phyloP scores from a whole-genome alignment of 2,888 invertebrate species.

The Machimus rusticus region DNA sequence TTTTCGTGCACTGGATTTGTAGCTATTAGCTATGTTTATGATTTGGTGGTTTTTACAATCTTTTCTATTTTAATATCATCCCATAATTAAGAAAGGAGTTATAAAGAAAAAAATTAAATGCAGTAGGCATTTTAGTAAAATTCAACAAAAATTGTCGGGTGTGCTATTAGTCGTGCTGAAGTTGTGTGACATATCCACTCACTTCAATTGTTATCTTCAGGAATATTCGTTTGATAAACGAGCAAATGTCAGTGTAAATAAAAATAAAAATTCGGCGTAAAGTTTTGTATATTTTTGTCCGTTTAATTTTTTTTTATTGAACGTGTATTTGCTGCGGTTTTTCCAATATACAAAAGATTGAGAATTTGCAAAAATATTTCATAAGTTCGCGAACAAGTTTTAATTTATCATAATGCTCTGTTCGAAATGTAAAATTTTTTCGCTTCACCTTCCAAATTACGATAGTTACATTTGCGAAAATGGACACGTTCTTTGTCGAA shows the following conservation, averaged over 20 bases:
- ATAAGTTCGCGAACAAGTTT: not conserved
- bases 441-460: conserved; percentile 45
- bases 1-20: no score
- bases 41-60: no score
- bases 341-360: not conserved
- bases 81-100: no score
- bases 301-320: not conserved
- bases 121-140: not conserved
- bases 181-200: not conserved
- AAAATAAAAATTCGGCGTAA: conserved; percentile 36
- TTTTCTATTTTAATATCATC: no score
- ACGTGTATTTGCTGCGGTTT: conserved; percentile 14
- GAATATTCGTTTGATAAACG: conserved; percentile 39
- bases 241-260: conserved; percentile 43
- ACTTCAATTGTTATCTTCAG: conserved; percentile 36
- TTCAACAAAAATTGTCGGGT: not conserved
- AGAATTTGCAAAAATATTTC: not conserved
- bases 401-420: conserved; percentile 39
- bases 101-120: not conserved
- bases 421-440: conserved; percentile 44
- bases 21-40: no score
- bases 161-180: not conserved
- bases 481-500: conserved; percentile 41
- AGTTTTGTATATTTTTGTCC: conserved; percentile 28
- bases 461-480: conserved; percentile 44